Evolutionary conservation across 2,888 invertebrate species (phyloP), one percentile per base, ranked within the genome.

Genomic region (Hirtodrosophila histrioides): DNA sequence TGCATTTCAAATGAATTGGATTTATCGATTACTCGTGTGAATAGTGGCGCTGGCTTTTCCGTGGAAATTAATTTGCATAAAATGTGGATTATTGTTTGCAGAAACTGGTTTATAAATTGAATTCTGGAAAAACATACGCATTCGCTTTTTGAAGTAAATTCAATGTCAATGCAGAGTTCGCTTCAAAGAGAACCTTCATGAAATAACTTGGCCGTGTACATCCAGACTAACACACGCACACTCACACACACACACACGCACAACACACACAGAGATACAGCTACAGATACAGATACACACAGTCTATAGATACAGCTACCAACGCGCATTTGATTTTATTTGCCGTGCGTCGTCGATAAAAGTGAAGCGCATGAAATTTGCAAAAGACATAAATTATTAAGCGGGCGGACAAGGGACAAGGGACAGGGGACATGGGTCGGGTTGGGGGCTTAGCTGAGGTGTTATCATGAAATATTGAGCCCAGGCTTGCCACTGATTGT

Each of bases 381-480:
- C 81, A 80, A 75, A 62, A 44, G 58, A 79, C 78, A 88, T 88
- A 83, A 84, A 88, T 84, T 84, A 84, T 84, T 84, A 67, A 88
- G 71, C 53, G 53, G 43, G 35, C 4, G 61, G 27, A 46, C 45
- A 50, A 45, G 36, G 41, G 36, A 31, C 24, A 11, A 33, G 12
- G 11, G 4, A 31, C 31, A 31, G 31, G 9, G 43, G 9, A 27
- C 29, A 1, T 17, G 0, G 6, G 10, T 12, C 6, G 12, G 5
- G 0, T 5, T 3, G 17, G 11, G 35, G 12, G 10, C 39, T n/a
- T 24, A 33, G 27, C 36, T 31, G 51, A 68, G 76, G 76, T 76
- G 74, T 69, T 87, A 68, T 76, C 86, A 75, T 84, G 83, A 84
- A 78, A 78, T 75, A 84, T 87, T 70, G 69, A 74, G 78, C 64